These are phyloP conservation scores for Sinella curviseta DNA, from an alignment of 1,140 invertebrate genomes.

Conservation along the genomic window DNA sequence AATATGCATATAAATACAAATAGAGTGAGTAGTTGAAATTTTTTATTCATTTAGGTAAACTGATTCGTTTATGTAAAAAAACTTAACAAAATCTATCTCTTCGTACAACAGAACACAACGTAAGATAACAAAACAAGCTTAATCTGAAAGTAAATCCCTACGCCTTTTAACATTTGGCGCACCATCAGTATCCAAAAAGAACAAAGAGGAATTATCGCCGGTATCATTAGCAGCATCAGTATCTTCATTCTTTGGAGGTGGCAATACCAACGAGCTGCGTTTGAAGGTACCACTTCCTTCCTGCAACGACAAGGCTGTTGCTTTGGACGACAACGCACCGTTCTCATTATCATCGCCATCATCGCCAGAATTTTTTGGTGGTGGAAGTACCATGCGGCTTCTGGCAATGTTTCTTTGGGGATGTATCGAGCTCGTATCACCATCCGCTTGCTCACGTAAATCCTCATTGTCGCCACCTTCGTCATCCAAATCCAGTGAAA, in stretches of 20 bases:
- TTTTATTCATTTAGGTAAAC: too few species aligned
- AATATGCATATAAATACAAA: background rate
- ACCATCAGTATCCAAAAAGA: conserved; percentile 22
- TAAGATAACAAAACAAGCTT: background rate
- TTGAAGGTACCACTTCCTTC: background rate
- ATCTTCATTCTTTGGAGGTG: conserved; percentile 17
- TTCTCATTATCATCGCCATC: conserved; percentile 43
- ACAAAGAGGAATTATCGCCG: background rate
- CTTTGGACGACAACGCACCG: background rate
- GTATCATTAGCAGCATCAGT: background rate
- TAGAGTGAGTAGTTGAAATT: background rate
- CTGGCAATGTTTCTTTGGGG: conserved; percentile 14
- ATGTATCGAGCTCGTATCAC: conserved; percentile 9
- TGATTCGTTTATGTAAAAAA: too few species aligned
- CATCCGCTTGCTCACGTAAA: conserved; percentile 28
- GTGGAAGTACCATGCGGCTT: conserved; percentile 36
- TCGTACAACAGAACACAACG: too few species aligned
- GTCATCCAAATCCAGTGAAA: conserved; percentile 49
- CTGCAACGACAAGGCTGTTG: background rate
- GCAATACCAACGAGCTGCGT: conserved; percentile 35
- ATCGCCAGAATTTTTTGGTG: conserved; percentile 33
- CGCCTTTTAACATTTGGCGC: background rate
- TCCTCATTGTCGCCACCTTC: conserved; percentile 48
- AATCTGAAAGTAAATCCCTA: too few species aligned
- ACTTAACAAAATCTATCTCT: too few species aligned